These are phyloP conservation scores for Chaitophorus viminalis DNA, from an alignment of 2,888 invertebrate species.

Conservation along the genomic window DNA sequence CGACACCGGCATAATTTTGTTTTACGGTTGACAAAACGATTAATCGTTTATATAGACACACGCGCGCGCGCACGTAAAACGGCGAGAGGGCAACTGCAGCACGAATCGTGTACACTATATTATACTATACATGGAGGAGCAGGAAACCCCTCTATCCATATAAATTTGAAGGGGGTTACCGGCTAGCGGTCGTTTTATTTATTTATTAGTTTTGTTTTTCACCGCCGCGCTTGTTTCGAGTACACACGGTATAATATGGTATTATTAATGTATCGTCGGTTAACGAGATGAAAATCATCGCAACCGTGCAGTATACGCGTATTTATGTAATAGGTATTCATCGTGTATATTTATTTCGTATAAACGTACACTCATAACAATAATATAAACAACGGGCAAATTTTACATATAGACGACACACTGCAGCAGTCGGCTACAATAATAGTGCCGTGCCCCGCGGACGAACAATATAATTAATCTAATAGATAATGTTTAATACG, in stretches of 20 bases:
- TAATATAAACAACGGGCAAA: no score
- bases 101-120: not conserved
- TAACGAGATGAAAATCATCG: no score
- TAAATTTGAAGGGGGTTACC: constrained; percentile 2
- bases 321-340: no score
- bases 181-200: constrained; percentile 8
- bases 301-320: no score
- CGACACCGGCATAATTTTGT: constrained; percentile 60
- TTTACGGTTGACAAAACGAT: constrained; percentile 62
- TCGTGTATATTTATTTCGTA: no score
- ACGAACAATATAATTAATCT: constrained; percentile 15
- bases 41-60: constrained; percentile 58
- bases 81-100: constrained; percentile 19
- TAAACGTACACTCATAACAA: no score
- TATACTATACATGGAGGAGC: not conserved
- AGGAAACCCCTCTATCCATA: not conserved
- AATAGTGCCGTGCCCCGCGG: not conserved
- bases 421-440: no score
- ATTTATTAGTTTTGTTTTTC: not conserved
- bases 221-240: not conserved
- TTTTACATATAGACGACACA: no score
- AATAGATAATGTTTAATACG: constrained; percentile 14
- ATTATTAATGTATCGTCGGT: no score
- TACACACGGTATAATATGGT: no score
- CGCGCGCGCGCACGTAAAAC: not conserved